Conservation (phyloP, 2,797 vertebrate genomes). For the Pagetopsis macropterus region DNA sequence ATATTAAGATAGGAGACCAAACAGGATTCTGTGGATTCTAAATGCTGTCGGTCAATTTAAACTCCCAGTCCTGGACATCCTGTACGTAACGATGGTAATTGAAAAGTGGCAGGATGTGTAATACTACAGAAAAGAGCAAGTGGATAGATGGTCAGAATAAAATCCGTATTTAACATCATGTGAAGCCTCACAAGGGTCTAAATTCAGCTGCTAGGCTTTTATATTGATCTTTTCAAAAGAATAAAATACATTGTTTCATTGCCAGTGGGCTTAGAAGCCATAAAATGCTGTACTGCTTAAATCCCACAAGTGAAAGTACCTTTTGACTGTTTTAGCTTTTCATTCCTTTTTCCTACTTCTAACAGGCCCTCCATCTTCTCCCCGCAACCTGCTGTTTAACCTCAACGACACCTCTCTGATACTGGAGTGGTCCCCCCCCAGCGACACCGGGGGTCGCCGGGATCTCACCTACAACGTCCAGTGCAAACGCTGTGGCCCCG, state of each 20-base stretch:
- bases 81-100: not conserved
- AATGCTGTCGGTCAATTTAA: not conserved
- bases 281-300: not conserved
- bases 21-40: not conserved
- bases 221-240: not conserved
- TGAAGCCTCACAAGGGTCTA: not conserved
- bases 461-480: conserved; percentile 95
- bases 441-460: conserved; percentile 92
- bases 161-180: not conserved
- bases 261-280: not conserved
- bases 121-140: not conserved
- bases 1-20: not conserved
- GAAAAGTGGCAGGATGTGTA: not conserved
- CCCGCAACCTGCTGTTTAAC: conserved; percentile 92
- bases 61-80: not conserved
- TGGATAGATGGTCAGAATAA: not conserved
- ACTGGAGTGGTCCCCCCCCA: conserved; percentile 96
- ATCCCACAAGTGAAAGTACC: not conserved
- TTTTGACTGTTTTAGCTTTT: not conserved
- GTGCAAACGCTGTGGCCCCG: conserved; percentile 91
- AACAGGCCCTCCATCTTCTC: conserved; percentile 93
- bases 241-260: not conserved
- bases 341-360: not conserved
- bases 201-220: not conserved
- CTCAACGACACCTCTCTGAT: conserved; percentile 95